A percentile compares a stretch with the other conserved stretches of the same genome.
phyloP scores from a whole-genome alignment of 1,140 invertebrate species.

The Cepaea nemoralis region DNA sequence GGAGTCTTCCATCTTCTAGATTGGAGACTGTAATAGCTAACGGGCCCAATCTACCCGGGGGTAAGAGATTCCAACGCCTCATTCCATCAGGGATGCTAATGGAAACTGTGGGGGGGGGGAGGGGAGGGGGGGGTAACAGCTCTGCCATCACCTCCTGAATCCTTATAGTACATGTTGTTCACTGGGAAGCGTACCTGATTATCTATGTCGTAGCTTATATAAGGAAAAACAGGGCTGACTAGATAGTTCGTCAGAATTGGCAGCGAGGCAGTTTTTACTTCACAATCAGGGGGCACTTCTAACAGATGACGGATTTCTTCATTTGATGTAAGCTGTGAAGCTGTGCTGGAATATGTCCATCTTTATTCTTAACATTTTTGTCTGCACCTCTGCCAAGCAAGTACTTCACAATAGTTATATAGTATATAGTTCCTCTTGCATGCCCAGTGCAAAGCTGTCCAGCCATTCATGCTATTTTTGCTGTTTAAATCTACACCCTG shows the following conservation, averaged over 20 bases:
- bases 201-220: slow-evolving; percentile 49
- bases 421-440: slow-evolving; percentile 78
- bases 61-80: no score
- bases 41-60: no score
- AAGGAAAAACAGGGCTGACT: slow-evolving; percentile 75
- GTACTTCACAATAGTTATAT: slow-evolving; percentile 74
- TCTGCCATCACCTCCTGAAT: not conserved
- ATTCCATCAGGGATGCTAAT: slow-evolving; percentile 16
- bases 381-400: slow-evolving; percentile 78
- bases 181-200: not conserved
- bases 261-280: slow-evolving; percentile 45
- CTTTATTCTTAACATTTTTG: slow-evolving; percentile 73
- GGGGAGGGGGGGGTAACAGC: no score
- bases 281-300: slow-evolving; percentile 52
- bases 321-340: slow-evolving; percentile 76
- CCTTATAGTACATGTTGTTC: not conserved
- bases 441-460: slow-evolving; percentile 80
- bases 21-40: no score
- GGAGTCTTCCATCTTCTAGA: no score
- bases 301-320: slow-evolving; percentile 75
- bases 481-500: no score
- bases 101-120: not conserved
- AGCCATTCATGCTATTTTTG: no score
- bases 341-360: slow-evolving; percentile 75
- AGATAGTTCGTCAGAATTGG: slow-evolving; percentile 77